phyloP scores from a whole-genome alignment of 2,888 invertebrate genomes.

The Andrena camellia region DNA sequence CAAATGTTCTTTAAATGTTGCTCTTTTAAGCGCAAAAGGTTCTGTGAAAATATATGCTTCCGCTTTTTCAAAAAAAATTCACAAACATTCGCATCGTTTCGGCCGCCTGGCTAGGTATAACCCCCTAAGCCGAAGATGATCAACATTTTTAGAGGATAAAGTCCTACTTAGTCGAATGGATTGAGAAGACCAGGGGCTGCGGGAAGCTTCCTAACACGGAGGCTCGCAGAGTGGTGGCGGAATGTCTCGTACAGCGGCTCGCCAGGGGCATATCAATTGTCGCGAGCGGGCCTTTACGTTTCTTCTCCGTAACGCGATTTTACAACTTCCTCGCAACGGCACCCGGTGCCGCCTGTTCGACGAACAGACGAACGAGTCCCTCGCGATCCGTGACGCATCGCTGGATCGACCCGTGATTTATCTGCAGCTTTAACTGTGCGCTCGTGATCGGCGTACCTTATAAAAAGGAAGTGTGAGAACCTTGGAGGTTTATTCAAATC shows the following conservation, averaged over 20 bases:
- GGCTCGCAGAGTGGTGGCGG: conserved; percentile 41
- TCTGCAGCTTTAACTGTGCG: conserved; percentile 29
- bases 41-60: too few relatives aligned
- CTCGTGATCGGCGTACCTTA: conserved; percentile 28
- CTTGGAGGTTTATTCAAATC: conserved; percentile 52
- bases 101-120: too few relatives aligned
- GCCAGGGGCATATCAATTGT: conserved; percentile 70
- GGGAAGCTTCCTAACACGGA: neutral
- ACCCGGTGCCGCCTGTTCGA: conserved; percentile 34
- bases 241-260: conserved; percentile 68
- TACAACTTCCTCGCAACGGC: conserved; percentile 80
- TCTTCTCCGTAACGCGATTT: conserved; percentile 79
- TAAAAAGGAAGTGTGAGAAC: conserved; percentile 46
- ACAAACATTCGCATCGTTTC: too few relatives aligned
- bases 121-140: too few relatives aligned
- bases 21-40: too few relatives aligned
- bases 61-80: too few relatives aligned
- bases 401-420: conserved; percentile 50
- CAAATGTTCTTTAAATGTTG: too few relatives aligned
- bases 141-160: too few relatives aligned
- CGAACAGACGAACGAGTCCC: conserved; percentile 28
- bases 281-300: conserved; percentile 53
- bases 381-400: conserved; percentile 40
- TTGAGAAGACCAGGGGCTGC: neutral
- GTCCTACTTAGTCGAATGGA: neutral